These are phyloP conservation scores for Myopa testacea DNA, from an alignment of 2,888 invertebrate genomes.

Conservation along the genomic window DNA sequence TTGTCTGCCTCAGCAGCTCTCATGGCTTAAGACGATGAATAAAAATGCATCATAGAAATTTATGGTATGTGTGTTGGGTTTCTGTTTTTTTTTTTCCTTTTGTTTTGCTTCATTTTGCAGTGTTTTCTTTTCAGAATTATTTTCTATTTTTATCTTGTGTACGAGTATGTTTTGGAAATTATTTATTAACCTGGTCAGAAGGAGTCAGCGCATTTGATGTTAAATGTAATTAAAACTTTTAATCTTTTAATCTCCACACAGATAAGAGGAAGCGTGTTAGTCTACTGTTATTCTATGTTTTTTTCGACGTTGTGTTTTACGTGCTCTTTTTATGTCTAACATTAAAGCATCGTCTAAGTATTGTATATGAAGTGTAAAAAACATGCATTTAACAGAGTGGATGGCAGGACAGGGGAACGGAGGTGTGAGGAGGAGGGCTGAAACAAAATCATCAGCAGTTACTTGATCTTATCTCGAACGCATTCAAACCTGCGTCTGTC, in stretches of 20 bases:
- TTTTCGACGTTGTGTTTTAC: too few species aligned
- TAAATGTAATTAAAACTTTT: conserved; percentile 7
- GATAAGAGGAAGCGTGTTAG: background rate
- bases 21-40: background rate
- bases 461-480: background rate
- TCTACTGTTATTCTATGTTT: too few species aligned
- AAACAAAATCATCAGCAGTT: background rate
- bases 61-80: background rate
- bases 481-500: too few species aligned
- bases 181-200: conserved; percentile 28
- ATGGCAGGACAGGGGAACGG: too few species aligned
- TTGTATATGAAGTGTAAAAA: too few species aligned
- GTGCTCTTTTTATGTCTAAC: too few species aligned
- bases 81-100: background rate
- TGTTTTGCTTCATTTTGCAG: too few species aligned
- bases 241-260: background rate
- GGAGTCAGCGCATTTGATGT: background rate
- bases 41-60: conserved; percentile 15
- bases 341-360: too few species aligned
- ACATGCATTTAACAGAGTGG: too few species aligned
- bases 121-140: background rate
- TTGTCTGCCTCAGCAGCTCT: background rate
- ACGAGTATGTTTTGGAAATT: background rate
- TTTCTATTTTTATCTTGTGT: background rate
- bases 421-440: background rate